Conservation (phyloP, 2,113 vertebrate species). For the Glareola pratincola region DNA sequence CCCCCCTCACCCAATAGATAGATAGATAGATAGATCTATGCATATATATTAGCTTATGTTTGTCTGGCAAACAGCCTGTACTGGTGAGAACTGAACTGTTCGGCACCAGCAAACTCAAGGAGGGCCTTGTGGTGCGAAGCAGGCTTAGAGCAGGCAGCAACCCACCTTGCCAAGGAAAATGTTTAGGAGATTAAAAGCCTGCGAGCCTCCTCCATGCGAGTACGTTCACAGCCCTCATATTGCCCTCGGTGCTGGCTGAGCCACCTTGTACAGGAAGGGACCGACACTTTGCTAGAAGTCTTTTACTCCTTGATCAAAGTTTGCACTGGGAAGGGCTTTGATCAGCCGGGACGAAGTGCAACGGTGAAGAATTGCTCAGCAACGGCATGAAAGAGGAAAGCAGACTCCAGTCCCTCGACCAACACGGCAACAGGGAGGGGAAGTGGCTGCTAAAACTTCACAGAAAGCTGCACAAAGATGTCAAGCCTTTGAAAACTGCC, state of each 20-base stretch:
- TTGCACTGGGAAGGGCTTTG: not conserved
- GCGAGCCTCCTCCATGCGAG: not conserved
- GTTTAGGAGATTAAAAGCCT: not conserved
- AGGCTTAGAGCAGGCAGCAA: not conserved
- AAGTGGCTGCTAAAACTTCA: not conserved
- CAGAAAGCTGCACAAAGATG: not conserved
- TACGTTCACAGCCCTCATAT: not conserved
- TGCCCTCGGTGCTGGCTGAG: not conserved
- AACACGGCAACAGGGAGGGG: not conserved
- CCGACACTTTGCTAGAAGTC: not conserved
- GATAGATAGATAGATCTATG: not conserved
- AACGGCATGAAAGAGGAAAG: not conserved
- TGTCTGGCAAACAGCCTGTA: not conserved
- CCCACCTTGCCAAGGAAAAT: not conserved
- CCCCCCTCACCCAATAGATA: too few relatives aligned
- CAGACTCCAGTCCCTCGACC: not conserved
- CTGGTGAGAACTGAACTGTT: not conserved
- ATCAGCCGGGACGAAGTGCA: not conserved
- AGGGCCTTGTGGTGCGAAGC: rapidly evolving
- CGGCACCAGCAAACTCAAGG: not conserved
- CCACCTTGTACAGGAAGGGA: not conserved
- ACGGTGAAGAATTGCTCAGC: not conserved
- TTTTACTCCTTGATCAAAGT: not conserved
- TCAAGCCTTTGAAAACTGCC: not conserved
- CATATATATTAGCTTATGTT: not conserved